Evolutionary conservation across 2,113 vertebrate genomes (phyloP).

Genomic region (Myodes glareolus): DNA sequence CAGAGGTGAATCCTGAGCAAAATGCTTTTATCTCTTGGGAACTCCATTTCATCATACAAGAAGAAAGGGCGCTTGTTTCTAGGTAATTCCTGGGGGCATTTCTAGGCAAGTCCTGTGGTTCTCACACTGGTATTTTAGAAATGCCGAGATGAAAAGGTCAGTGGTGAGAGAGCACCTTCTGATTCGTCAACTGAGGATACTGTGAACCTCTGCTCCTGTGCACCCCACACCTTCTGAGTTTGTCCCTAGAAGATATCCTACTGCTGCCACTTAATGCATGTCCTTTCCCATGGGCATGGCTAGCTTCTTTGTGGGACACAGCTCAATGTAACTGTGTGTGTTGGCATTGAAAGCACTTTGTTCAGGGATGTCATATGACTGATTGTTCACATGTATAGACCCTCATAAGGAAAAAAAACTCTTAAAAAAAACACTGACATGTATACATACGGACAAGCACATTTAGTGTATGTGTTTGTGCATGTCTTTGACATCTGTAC

Average conservation of each 20-base stretch:
- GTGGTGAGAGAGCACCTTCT: neutral
- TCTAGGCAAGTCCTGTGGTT: neutral
- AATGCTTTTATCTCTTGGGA: neutral
- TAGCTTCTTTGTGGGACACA: neutral
- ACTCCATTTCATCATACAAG: neutral
- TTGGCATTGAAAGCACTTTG: slow-evolving; percentile 55
- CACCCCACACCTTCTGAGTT: neutral
- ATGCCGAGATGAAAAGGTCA: neutral
- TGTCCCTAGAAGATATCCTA: neutral
- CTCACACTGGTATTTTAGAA: slow-evolving; percentile 26
- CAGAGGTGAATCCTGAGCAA: neutral
- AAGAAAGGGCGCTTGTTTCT: neutral
- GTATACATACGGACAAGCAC: neutral
- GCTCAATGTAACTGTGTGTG: neutral
- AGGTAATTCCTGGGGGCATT: neutral
- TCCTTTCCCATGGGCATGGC: neutral
- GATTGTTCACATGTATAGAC: neutral
- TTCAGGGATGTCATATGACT: neutral
- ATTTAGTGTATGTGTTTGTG: neutral
- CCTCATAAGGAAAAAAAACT: neutral
- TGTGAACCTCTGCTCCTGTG: neutral
- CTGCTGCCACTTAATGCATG: neutral
- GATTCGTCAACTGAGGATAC: neutral
- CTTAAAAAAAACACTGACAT: neutral
- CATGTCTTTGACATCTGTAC: slow-evolving; percentile 9